Percentiles rank a stretch among this genome's conserved stretches.
Conservation (phyloP, 2,888 invertebrate genomes). For the Dione vanillae region DNA sequence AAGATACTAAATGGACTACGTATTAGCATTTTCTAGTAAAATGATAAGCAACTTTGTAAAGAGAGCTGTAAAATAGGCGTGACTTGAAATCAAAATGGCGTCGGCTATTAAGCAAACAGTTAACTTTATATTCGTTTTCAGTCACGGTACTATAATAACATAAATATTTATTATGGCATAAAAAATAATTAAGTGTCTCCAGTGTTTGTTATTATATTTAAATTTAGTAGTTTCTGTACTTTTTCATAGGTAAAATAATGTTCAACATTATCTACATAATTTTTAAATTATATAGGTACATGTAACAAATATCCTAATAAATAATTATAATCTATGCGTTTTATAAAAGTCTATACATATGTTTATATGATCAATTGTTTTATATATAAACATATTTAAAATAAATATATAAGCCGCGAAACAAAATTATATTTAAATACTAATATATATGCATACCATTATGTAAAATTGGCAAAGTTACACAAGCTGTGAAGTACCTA, state of each 20-base stretch:
- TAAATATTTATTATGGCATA: constrained; percentile 28
- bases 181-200: constrained; percentile 37
- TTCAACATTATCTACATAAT: too few relatives aligned
- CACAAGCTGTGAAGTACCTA: not conserved
- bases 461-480: not conserved
- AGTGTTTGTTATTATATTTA: constrained; percentile 2
- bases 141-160: constrained; percentile 37
- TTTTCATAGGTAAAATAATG: too few relatives aligned
- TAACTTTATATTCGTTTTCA: constrained; percentile 39
- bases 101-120: constrained; percentile 43
- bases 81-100: constrained; percentile 45
- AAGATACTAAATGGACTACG: too few relatives aligned
- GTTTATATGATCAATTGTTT: too few relatives aligned
- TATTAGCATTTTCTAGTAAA: not conserved
- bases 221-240: not conserved
- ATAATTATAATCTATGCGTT: too few relatives aligned
- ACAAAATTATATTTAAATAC: not conserved
- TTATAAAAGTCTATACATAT: too few relatives aligned
- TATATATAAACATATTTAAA: too few relatives aligned
- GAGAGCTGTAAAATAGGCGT: constrained; percentile 45
- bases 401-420: too few relatives aligned
- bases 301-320: too few relatives aligned
- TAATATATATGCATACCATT: not conserved
- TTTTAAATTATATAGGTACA: too few relatives aligned
- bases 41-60: constrained; percentile 42